A percentile compares a stretch with the other conserved stretches of the same genome.
Evolutionary conservation across 2,113 vertebrate genomes (phyloP).

Genomic region (Platanista minor): DNA sequence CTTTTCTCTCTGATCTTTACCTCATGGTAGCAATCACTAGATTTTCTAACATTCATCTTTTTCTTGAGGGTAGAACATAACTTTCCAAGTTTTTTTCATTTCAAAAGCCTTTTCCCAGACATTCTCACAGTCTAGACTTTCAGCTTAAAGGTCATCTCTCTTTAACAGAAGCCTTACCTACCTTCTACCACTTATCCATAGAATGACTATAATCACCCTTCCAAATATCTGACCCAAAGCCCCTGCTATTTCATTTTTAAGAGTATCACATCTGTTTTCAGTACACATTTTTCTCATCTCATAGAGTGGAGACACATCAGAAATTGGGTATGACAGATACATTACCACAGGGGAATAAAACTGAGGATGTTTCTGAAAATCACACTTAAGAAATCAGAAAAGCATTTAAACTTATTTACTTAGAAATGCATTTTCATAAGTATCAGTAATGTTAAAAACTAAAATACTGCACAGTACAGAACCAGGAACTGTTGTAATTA

Average conservation of each 20-base stretch:
- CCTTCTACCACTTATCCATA: background rate
- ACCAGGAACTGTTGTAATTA: background rate
- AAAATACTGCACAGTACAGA: background rate
- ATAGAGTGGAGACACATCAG: background rate
- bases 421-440: constrained; percentile 27
- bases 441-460: constrained; percentile 14
- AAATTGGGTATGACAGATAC: constrained; percentile 14
- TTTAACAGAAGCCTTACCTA: background rate
- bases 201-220: background rate
- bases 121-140: background rate
- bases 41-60: background rate
- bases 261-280: background rate
- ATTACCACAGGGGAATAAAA: background rate
- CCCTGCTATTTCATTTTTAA: constrained; percentile 3
- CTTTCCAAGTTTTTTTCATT: background rate
- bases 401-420: constrained; percentile 44
- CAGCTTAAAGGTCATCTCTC: background rate
- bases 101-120: background rate
- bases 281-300: constrained; percentile 1
- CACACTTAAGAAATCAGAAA: constrained; percentile 41
- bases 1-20: constrained; percentile 3
- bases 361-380: constrained; percentile 40
- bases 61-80: background rate
- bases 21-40: background rate
- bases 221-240: background rate